Evolutionary conservation across 2,797 vertebrate genomes (phyloP).

Genomic region (Danio kyathit): DNA sequence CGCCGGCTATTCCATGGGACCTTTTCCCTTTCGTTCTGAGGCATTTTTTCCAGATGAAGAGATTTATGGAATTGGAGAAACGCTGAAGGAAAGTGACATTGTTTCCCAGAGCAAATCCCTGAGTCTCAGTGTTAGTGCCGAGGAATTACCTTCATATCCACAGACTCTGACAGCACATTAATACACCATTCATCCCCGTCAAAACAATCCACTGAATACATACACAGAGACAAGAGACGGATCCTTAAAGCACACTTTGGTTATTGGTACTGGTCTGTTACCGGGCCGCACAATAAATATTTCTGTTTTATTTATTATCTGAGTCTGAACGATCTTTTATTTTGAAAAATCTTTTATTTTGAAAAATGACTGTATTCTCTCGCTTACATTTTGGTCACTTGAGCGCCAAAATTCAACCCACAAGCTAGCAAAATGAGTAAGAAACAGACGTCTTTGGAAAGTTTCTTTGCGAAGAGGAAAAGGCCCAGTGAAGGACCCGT

Average conservation of each 20-base stretch:
- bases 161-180: constrained; percentile 12
- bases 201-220: background rate
- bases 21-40: constrained; percentile 58
- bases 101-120: constrained; percentile 21
- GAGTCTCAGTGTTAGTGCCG: constrained; percentile 12
- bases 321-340: no score
- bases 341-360: no score
- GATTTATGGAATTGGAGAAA: constrained; percentile 69
- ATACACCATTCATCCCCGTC: background rate
- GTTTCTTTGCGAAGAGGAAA: no score
- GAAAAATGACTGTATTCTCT: no score
- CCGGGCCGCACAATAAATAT: no score
- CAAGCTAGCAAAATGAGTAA: no score
- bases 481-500: no score
- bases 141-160: constrained; percentile 39
- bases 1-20: constrained; percentile 64
- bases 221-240: background rate
- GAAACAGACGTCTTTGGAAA: no score
- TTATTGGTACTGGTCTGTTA: no score
- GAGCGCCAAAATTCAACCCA: no score
- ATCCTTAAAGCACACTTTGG: background rate
- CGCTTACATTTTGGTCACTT: no score
- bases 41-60: constrained; percentile 76
- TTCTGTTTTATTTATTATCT: no score
- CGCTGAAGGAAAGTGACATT: constrained; percentile 37